Evolutionary conservation across 1,140 invertebrate genomes (phyloP).

Genomic region (Contarinia nasturtii): DNA sequence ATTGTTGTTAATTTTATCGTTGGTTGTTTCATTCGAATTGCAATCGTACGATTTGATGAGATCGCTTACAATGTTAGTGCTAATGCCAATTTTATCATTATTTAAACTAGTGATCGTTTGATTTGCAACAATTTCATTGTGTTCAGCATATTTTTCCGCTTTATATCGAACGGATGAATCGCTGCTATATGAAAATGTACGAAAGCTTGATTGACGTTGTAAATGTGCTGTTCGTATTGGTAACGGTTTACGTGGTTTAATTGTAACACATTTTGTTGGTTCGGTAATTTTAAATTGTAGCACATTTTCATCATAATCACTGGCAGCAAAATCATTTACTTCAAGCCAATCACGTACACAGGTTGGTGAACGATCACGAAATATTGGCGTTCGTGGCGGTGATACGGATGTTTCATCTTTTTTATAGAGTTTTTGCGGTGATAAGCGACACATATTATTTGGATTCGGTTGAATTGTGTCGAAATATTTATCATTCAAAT

Average conservation of each 20-base stretch:
- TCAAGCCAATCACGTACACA: slow-evolving; percentile 23
- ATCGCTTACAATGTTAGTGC: no score
- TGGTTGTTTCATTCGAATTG: no score
- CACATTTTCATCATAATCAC: not conserved
- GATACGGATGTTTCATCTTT: no score
- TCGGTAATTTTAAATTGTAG: no score
- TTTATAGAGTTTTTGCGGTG: not conserved
- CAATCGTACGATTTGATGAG: no score
- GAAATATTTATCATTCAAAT: slow-evolving; percentile 1
- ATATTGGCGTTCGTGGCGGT: no score
- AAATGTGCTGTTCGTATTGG: not conserved
- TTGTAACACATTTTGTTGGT: not conserved
- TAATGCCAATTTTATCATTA: not conserved
- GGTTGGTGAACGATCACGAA: slow-evolving; percentile 14
- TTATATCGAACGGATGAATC: slow-evolving; percentile 19
- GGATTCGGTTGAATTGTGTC: no score
- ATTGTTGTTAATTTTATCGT: no score
- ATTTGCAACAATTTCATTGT: slow-evolving; percentile 10
- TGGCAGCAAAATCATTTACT: slow-evolving; percentile 13
- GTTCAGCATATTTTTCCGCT: slow-evolving; percentile 14
- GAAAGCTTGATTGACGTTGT: slow-evolving; percentile 15
- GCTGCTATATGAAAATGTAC: slow-evolving; percentile 10
- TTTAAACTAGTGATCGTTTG: slow-evolving; percentile 8
- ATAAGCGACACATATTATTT: not conserved
- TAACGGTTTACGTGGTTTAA: not conserved